Conservation (phyloP, 2,113 vertebrate species). For the Salminus brasiliensis region DNA sequence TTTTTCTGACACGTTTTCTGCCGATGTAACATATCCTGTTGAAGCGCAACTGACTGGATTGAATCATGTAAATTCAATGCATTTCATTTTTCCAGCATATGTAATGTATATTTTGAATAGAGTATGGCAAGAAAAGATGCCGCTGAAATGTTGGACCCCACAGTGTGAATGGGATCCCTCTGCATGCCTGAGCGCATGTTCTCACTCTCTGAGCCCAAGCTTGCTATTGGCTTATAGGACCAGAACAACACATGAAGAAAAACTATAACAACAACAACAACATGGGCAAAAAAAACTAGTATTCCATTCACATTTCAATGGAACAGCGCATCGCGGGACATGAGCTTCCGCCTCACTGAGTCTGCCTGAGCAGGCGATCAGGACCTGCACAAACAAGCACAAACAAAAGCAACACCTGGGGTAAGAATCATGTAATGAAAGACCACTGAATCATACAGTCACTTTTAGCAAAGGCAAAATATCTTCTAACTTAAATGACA, state of each 20-base stretch:
- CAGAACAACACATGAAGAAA: slow-evolving; percentile 54
- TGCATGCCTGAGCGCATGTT: slow-evolving; percentile 10
- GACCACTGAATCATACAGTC: not conserved
- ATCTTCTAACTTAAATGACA: not conserved
- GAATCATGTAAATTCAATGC: not conserved
- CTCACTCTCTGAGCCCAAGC: slow-evolving; percentile 56
- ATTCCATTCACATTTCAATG: slow-evolving; percentile 77
- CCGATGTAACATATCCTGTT: not conserved
- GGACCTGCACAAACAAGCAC: slow-evolving; percentile 65
- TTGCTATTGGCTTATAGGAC: slow-evolving; percentile 51
- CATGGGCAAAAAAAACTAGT: slow-evolving; percentile 42
- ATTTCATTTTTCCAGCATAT: not conserved
- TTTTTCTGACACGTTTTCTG: not conserved
- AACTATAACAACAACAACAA: slow-evolving; percentile 46
- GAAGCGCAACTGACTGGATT: not conserved
- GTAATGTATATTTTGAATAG: not conserved
- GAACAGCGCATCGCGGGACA: slow-evolving; percentile 61
- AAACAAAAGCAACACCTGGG: slow-evolving; percentile 8
- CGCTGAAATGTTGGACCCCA: not conserved
- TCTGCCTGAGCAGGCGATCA: slow-evolving; percentile 64
- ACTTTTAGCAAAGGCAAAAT: not conserved
- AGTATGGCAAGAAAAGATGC: not conserved
- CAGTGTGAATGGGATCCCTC: not conserved
- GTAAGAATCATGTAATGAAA: not conserved
- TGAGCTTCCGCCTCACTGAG: slow-evolving; percentile 51